Evolutionary conservation across 2,797 vertebrate genomes (phyloP), one percentile per base, ranked within the genome.

Genomic region (Carduelis carduelis): DNA sequence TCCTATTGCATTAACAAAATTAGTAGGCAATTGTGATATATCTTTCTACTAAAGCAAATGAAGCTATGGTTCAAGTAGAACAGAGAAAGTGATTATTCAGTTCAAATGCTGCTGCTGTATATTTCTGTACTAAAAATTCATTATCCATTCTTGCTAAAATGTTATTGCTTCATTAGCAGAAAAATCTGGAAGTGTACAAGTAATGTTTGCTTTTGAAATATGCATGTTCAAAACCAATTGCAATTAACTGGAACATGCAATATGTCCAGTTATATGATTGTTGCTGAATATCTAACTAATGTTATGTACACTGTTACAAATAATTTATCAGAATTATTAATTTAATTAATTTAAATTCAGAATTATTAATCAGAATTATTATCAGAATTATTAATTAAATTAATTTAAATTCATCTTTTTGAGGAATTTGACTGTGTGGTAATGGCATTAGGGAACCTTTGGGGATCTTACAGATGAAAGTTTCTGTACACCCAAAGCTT

Each of bases 201-300:
- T 47, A 59, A 76, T 83, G 10, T 47, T 83, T 95, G 60, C 52
- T 64, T 96, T 91, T 66, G 63, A 96, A 95, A 95, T 86, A 55
- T 70, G 70, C 49, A 61, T 50, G 83, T 20, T 84, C 32, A 95
- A 96, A 95, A 95, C 18, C 47, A 94, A 81, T 60, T 87, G 44
- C 55, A 94, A 95, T 95, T 93, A 95, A 91, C 55, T 46, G 78
- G 94, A 96, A 94, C 60, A 34, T 21, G n/a, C 47, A 65, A 63
- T 92, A 79, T 93, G 65, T 94, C 91, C 76, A 70, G 65, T 95
- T 94, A 64, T 64, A 39, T 56, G 53, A 92, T 77, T 89, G 50
- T 30, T 90, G 26, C 27, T 95, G 85, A 95, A 59, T 66, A 89
- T 74, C 39, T 83, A 78, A 65, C 49, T 96, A 90, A 80, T 81